phyloP scores from a whole-genome alignment of 2,888 invertebrate species.

The Rhaphigaster nebulosa region DNA sequence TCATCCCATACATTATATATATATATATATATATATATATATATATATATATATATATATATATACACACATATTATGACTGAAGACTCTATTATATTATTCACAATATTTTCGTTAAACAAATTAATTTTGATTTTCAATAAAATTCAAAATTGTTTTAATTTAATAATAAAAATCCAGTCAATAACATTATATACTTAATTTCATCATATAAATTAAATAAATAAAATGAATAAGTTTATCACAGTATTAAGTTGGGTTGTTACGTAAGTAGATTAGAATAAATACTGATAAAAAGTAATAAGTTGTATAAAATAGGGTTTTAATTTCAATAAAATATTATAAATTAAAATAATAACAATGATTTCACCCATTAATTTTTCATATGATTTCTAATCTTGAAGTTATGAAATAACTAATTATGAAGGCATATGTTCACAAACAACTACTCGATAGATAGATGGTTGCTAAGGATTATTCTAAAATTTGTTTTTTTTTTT shows the following conservation, averaged over 20 bases:
- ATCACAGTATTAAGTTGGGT: background rate
- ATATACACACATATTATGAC: no score
- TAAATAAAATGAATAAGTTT: background rate
- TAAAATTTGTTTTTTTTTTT: background rate
- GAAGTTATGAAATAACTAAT: constrained; percentile 39
- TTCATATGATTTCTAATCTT: constrained; percentile 14
- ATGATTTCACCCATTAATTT: background rate
- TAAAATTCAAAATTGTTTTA: background rate
- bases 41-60: no score
- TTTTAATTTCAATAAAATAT: background rate
- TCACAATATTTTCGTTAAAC: background rate
- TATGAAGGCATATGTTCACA: constrained; percentile 39
- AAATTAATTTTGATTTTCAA: background rate
- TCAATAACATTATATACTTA: background rate
- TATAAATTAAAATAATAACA: background rate
- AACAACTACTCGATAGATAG: constrained; percentile 22
- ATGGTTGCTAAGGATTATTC: constrained; percentile 11
- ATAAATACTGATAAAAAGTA: background rate
- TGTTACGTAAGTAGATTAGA: background rate
- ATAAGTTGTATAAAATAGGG: background rate
- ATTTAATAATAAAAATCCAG: background rate
- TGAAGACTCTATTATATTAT: background rate
- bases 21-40: no score
- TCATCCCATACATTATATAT: no score
- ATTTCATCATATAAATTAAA: background rate